Conservation (phyloP, 2,888 invertebrate genomes). For the Ferrisia virgata region DNA sequence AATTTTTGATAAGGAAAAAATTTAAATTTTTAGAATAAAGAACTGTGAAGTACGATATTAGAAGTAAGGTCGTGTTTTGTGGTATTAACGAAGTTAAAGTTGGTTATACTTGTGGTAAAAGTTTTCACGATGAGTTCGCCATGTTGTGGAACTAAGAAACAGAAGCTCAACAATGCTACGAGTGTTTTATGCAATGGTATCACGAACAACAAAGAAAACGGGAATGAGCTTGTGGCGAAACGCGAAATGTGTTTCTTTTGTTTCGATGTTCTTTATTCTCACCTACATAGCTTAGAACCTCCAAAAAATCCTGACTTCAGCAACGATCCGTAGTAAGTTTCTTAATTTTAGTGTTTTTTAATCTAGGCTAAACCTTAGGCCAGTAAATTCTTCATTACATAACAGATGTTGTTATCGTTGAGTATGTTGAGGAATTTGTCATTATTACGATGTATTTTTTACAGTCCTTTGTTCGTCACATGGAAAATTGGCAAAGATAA, state of each 20-base stretch:
- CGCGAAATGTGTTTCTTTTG: slow-evolving; percentile 99
- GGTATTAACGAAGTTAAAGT: neutral
- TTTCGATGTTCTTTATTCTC: slow-evolving; percentile 95
- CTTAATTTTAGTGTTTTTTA: neutral
- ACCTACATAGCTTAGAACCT: slow-evolving; percentile 87
- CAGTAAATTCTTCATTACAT: neutral
- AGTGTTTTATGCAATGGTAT: slow-evolving; percentile 46
- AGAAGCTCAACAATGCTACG: slow-evolving; percentile 71
- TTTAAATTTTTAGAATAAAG: neutral
- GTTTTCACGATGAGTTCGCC: neutral
- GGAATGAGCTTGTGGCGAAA: slow-evolving; percentile 67
- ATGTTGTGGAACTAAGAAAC: slow-evolving; percentile 88
- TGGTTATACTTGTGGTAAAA: neutral
- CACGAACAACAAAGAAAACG: slow-evolving; percentile 26
- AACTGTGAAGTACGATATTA: too few relatives aligned
- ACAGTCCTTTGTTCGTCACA: slow-evolving; percentile 95
- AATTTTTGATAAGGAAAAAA: neutral
- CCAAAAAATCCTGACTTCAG: slow-evolving; percentile 89
- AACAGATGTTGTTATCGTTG: slow-evolving; percentile 46
- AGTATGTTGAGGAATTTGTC: neutral
- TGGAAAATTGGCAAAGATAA: slow-evolving; percentile 98
- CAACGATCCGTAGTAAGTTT: slow-evolving; percentile 90
- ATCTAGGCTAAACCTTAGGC: slow-evolving; percentile 20
- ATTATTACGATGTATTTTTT: slow-evolving; percentile 52
- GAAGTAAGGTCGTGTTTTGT: neutral